A percentile compares a stretch with the other conserved stretches of the same genome.
These are phyloP conservation scores for Scolanthus callimorphus DNA, from an alignment of 92 coral and sea anemone genomes.

Conservation along the genomic window DNA sequence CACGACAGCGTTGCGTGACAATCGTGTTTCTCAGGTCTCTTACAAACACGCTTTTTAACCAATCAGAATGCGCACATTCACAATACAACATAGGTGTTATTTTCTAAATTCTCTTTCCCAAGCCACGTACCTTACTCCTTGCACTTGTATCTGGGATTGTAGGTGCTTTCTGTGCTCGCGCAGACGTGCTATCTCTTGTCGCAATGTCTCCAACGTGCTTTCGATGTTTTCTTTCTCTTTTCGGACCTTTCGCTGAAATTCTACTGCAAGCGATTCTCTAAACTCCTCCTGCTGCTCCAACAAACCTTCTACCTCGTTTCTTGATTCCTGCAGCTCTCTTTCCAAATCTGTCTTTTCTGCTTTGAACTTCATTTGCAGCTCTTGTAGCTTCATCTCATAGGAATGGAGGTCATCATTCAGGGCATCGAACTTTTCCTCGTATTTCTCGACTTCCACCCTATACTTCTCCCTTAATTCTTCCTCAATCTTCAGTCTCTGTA, in stretches of 20 bases:
- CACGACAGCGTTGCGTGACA: too few species aligned
- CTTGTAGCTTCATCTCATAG: conserved; percentile 49
- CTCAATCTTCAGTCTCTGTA: conserved; percentile 42
- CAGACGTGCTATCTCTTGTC: conserved; percentile 73
- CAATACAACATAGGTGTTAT: too few species aligned
- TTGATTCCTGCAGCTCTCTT: conserved; percentile 40
- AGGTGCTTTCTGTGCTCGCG: conserved; percentile 83
- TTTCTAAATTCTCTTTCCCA: too few species aligned
- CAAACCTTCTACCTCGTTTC: conserved; percentile 42
- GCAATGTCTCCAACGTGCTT: conserved; percentile 65
- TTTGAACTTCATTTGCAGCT: conserved; percentile 62
- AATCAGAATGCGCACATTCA: too few species aligned
- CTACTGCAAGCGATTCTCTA: conserved; percentile 47
- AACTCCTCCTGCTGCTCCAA: conserved; percentile 49
- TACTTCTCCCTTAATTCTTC: conserved; percentile 64
- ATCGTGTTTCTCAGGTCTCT: too few species aligned
- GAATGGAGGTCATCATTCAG: conserved; percentile 44
- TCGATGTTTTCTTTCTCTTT: conserved; percentile 84
- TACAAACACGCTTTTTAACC: too few species aligned
- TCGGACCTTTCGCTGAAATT: conserved; percentile 59
- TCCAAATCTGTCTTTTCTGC: conserved; percentile 71
- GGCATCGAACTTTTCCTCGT: conserved; percentile 50
- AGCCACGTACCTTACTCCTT: too few species aligned
- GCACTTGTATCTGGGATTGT: conserved; percentile 72
- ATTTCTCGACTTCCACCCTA: conserved; percentile 59